phyloP scores from a whole-genome alignment of 2,113 vertebrate species.

The Chelonoidis abingdonii region DNA sequence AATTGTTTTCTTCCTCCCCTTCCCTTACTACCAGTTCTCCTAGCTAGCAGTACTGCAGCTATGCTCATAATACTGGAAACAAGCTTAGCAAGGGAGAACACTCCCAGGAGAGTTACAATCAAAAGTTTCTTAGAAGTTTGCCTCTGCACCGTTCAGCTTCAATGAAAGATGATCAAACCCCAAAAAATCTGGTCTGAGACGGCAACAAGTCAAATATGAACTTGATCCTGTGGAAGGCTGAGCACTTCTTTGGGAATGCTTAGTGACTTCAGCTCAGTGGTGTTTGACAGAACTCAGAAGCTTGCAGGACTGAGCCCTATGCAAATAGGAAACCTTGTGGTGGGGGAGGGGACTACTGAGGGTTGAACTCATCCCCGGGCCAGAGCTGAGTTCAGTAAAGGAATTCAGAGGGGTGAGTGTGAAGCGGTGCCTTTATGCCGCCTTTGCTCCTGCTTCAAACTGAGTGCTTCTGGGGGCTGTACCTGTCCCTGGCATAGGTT shows the following conservation, averaged over 20 bases:
- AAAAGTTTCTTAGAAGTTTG: background rate
- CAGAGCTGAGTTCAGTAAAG: background rate
- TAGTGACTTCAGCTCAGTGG: background rate
- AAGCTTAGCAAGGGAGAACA: background rate
- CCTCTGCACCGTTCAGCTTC: background rate
- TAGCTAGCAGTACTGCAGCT: background rate
- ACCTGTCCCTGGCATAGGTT: background rate
- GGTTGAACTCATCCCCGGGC: background rate
- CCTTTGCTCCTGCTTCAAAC: background rate
- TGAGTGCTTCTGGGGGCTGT: background rate
- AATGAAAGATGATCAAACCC: background rate
- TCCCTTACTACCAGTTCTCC: background rate
- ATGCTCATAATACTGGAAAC: background rate
- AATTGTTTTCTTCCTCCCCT: background rate
- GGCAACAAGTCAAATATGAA: background rate
- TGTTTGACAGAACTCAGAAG: background rate
- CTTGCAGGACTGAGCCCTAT: background rate
- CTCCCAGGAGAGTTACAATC: background rate
- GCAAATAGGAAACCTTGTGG: background rate
- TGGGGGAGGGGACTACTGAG: background rate
- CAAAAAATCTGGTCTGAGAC: background rate
- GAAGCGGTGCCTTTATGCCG: background rate
- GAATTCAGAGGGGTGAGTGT: background rate
- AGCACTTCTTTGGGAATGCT: background rate
- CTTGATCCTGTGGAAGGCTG: background rate